phyloP scores from a whole-genome alignment of 1,140 invertebrate genomes.

The Cryptotermes secundus region DNA sequence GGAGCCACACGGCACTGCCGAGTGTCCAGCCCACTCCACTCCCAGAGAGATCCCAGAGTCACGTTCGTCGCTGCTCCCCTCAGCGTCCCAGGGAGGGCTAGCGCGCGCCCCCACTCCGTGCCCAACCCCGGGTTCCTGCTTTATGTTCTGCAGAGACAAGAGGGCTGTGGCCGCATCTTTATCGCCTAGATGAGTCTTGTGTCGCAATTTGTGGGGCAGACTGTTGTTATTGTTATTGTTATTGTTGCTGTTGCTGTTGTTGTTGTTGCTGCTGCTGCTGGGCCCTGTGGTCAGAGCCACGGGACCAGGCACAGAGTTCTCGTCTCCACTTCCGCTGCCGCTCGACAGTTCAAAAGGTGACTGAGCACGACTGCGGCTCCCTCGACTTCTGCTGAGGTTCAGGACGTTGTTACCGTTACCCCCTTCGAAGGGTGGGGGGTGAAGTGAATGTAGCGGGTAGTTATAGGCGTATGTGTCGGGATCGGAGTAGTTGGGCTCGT shows the following conservation, averaged over 20 bases:
- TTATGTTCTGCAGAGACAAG: conserved; percentile 70
- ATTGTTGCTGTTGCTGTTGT: too few relatives aligned
- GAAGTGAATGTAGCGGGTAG: conserved; percentile 41
- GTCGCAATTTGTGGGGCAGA: conserved; percentile 84
- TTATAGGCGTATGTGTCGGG: conserved; percentile 38
- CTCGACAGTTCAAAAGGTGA: conserved; percentile 70
- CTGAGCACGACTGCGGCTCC: conserved; percentile 51
- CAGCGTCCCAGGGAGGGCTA: conserved; percentile 78
- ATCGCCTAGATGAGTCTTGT: conserved; percentile 87
- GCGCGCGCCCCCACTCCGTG: conserved; percentile 57
- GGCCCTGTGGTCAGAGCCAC: conserved; percentile 43
- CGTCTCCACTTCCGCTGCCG: conserved; percentile 67
- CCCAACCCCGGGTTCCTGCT: conserved; percentile 61
- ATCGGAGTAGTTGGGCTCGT: conserved; percentile 43
- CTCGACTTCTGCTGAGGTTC: conserved; percentile 42
- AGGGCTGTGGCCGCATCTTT: conserved; percentile 74
- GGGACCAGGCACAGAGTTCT: conserved; percentile 52
- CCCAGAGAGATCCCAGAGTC: conserved; percentile 85
- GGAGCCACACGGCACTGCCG: conserved; percentile 44
- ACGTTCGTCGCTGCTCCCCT: conserved; percentile 82
- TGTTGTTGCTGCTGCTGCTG: conserved; percentile 37
- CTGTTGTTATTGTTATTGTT: conserved; percentile 58
- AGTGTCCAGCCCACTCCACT: conserved; percentile 58
- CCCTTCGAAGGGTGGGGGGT: conserved; percentile 40
- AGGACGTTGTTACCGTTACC: conserved; percentile 40